Base-by-base conservation (phyloP, 2,888 invertebrate species). In the Allophyes oxyacanthae region DNA sequence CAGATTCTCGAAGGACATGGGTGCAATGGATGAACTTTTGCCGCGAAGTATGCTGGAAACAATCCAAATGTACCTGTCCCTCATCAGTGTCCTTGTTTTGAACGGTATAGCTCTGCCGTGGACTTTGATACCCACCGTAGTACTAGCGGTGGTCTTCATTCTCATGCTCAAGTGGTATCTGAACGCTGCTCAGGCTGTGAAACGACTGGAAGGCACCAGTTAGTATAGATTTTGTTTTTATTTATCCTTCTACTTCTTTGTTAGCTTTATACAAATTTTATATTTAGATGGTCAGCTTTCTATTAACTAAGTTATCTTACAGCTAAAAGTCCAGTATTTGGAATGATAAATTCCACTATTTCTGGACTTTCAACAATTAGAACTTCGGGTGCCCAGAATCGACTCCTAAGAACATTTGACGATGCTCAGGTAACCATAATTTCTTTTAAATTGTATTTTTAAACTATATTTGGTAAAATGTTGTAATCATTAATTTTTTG, bases 1-100 rank as follows among this genome's bases (percentile, higher is more conserved):
- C 82, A 92, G 98, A 65, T 98, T 98, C 79, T 96, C 98, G 0
- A 98, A 98, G 82, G 98, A 98, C 79, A 95, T 97, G 79, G 97
- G 97, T 0, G 95, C 96, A 0, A 95, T 97, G 81, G 97, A 97
- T 75, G 97, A 97, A 76, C 84, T 96, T 28, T 84, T 97, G 8
- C 97, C 97, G 0, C 95, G 96, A 62, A 95, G 95, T 25, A 87
- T 95, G 41, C 82, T 97, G 44, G 96, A 96, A 78, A 94, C 96
- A 0, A 83, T 95, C 13, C 95, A 96, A 81, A 94, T 94, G 88
- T 94, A 93, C 62, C 69, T 94, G 28, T 78, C 85, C 0, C 82
- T 90, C 72, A 53, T 71, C 0, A 93, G 92, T 68, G 85, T 93
- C 30, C 78, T 90, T 0, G 79, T 89, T 0, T 63, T 94, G 34